Evolutionary conservation across 2,113 vertebrate species (phyloP), one percentile per base, ranked within the genome.

Genomic region (Gracilinanus agilis): DNA sequence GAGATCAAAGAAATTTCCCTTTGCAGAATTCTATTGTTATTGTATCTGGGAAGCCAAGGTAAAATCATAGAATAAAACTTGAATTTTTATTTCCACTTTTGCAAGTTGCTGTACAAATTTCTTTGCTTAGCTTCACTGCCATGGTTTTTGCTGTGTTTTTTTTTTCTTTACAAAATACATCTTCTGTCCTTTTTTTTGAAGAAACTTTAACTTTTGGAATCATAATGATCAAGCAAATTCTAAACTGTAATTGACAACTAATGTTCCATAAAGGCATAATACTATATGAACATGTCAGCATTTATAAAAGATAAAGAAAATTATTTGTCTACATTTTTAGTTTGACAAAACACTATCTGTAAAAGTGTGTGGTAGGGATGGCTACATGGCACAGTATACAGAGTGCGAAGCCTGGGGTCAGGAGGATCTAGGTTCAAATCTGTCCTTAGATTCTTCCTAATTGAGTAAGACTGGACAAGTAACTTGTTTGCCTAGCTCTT

Each of bases 261-360:
- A 94, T 93, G 49, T 90, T 90, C 95, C 9, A 83, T 83, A 83
- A 83, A 40, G 6, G 7, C 67, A 83, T 21, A 40, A 40, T 19
- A 40, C 4, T 83, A 23, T n/a, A 19, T 67, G n/a, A 67, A n/a
- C 61, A 67, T 67, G n/a, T 40, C 21, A 6, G 19, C 7, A 83
- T 13, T 49, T 83, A 89, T 90, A 88, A 93, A 88, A 49, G 9
- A 90, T n/a, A 12, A 92, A 95, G n/a, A 67, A 40, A 23, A 91
- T 83, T 93, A 90, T 90, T 93, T 94, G 58, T 25, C 92, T 61
- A 93, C 5, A 94, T 92, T 49, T 83, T 96, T 13, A 94, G 53
- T 94, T 55, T 95, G 93, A 94, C n/a, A 96, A n/a, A 94, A 94
- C 25, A 94, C 44, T n/a, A n/a, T 96, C 40, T 91, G 54, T 91